phyloP scores from a whole-genome alignment of 2,888 invertebrate species.

The Trachelus troglodyta region DNA sequence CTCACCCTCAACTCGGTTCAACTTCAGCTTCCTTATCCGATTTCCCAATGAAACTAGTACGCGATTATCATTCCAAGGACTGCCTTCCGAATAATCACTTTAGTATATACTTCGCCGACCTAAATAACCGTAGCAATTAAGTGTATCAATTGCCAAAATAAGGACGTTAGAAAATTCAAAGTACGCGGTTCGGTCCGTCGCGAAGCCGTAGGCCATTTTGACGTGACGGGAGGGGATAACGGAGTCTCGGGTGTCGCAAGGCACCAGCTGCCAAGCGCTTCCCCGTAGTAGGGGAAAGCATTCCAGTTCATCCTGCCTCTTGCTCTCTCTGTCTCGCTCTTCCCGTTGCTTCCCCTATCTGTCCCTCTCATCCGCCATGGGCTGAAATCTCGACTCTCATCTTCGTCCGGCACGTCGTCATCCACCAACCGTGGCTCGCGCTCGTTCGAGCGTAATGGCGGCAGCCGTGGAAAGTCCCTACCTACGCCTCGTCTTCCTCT shows the following conservation, averaged over 20 bases:
- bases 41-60: background rate
- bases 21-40: background rate
- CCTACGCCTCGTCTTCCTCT: background rate
- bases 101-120: background rate
- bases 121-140: background rate
- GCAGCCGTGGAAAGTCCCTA: constrained; percentile 12
- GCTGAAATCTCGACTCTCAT: constrained; percentile 23
- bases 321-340: constrained; percentile 21
- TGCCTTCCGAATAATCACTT: background rate
- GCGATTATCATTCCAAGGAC: background rate
- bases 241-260: constrained; percentile 2
- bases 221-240: background rate
- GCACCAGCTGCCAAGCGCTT: constrained; percentile 5
- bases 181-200: background rate
- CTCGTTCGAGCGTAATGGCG: constrained; percentile 60
- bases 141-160: background rate
- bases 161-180: background rate
- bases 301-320: constrained; percentile 7
- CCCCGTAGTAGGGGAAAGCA: background rate
- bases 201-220: background rate
- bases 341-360: constrained; percentile 9
- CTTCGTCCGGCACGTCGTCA: constrained; percentile 42
- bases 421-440: constrained; percentile 49
- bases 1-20: background rate
- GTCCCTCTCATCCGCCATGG: background rate